Conservation (phyloP, 2,797 vertebrate species). For the Amblyraja radiata region DNA sequence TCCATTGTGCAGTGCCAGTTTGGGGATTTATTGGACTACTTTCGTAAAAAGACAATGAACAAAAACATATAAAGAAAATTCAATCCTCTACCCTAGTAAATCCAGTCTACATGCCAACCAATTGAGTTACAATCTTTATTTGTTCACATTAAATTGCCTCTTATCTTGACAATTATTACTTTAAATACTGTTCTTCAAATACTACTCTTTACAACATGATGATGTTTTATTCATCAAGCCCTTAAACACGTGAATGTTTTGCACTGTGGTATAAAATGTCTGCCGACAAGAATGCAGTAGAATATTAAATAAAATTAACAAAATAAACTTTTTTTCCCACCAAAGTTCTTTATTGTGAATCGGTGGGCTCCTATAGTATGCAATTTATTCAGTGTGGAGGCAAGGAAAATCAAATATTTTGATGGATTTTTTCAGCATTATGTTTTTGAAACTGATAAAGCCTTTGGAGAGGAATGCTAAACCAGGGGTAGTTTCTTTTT, state of each 20-base stretch:
- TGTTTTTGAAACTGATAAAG: slow-evolving; percentile 17
- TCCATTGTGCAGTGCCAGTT: not conserved
- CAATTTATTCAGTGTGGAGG: not conserved
- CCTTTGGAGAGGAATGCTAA: slow-evolving; percentile 11
- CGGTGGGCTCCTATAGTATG: not conserved
- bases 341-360: not conserved
- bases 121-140: slow-evolving; percentile 21
- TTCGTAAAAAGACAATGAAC: slow-evolving; percentile 11
- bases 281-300: not conserved
- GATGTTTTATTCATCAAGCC: not conserved
- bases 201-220: not conserved
- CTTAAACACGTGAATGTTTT: not conserved
- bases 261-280: not conserved
- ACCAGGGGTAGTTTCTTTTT: not conserved
- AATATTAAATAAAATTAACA: slow-evolving; percentile 9
- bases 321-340: not conserved
- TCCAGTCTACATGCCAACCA: not conserved
- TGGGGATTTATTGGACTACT: not conserved
- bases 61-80: not conserved
- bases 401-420: slow-evolving; percentile 7
- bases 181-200: not conserved
- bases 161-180: not conserved
- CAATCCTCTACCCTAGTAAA: slow-evolving; percentile 14
- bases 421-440: slow-evolving; percentile 15
- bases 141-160: not conserved